Conservation (phyloP, 2,113 vertebrate genomes). For the Ranitomeya variabilis region DNA sequence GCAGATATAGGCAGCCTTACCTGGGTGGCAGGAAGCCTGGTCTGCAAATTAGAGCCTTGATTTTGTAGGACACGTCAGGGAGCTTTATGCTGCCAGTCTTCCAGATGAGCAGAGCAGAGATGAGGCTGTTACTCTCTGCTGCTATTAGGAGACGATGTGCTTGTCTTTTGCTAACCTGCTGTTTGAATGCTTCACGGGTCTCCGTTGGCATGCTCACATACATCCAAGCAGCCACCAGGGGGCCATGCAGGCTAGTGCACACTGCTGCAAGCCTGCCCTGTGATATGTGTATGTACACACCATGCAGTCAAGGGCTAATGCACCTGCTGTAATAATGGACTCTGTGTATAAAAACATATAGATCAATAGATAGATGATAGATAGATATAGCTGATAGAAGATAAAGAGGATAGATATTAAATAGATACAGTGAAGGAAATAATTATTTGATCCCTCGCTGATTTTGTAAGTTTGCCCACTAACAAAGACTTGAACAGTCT, state of each 20-base stretch:
- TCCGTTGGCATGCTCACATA: constrained; percentile 44
- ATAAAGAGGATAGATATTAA: no score
- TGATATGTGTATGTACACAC: neutral
- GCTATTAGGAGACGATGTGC: constrained; percentile 50
- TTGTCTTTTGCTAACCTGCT: constrained; percentile 53
- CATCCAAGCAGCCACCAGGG: constrained; percentile 42
- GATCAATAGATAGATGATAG: no score
- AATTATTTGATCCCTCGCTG: no score
- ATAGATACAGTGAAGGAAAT: no score
- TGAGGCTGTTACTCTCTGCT: constrained; percentile 42
- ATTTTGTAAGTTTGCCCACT: no score
- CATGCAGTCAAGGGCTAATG: neutral
- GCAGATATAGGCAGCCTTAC: constrained; percentile 32
- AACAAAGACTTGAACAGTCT: no score
- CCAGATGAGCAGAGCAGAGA: constrained; percentile 18
- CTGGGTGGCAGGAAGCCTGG: constrained; percentile 19
- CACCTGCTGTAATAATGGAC: neutral
- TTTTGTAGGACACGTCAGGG: constrained; percentile 6
- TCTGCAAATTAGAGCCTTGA: neutral
- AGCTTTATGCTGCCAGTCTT: constrained; percentile 28
- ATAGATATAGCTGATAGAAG: no score
- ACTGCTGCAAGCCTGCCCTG: neutral
- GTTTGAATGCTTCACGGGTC: constrained; percentile 49
- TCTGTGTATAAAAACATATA: neutral
- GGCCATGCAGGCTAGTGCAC: constrained; percentile 19